Percentiles rank a stretch among this genome's conserved stretches.
These are phyloP conservation scores for Callyntrura guangdongensis DNA, from an alignment of 2,888 invertebrate genomes.

Conservation along the genomic window DNA sequence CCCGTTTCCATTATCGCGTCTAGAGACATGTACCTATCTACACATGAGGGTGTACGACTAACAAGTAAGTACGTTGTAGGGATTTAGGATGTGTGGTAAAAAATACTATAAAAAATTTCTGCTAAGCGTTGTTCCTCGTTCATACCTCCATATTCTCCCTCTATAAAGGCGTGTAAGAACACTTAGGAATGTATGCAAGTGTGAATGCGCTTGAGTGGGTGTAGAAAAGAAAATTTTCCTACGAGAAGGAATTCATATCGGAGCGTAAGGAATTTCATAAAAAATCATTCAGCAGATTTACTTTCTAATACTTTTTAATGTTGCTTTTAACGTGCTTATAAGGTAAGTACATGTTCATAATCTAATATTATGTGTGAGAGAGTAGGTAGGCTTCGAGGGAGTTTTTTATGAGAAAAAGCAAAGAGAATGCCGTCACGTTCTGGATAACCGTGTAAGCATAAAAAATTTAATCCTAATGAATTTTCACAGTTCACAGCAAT, in stretches of 20 bases:
- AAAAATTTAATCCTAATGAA: conserved; percentile 77
- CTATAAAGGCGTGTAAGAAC: too few species aligned
- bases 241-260: conserved; percentile 20
- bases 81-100: too few species aligned
- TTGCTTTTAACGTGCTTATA: not conserved
- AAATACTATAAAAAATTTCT: too few species aligned
- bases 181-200: not conserved
- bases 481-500: conserved; percentile 42
- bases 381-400: not conserved
- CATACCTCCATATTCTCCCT: not conserved
- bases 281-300: conserved; percentile 65
- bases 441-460: conserved; percentile 41
- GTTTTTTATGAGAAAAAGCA: conserved; percentile 9
- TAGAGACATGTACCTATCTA: not conserved
- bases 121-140: not conserved
- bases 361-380: not conserved
- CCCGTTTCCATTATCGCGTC: not conserved
- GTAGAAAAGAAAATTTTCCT: not conserved
- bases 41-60: too few species aligned
- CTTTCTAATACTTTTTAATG: conserved; percentile 56
- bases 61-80: too few species aligned
- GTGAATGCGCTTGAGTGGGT: conserved; percentile 13
- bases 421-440: conserved; percentile 31
- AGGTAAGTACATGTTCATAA: not conserved
- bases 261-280: conserved; percentile 60